Base-by-base conservation (phyloP, 1,140 invertebrate species). In the Aphis craccivora region DNA sequence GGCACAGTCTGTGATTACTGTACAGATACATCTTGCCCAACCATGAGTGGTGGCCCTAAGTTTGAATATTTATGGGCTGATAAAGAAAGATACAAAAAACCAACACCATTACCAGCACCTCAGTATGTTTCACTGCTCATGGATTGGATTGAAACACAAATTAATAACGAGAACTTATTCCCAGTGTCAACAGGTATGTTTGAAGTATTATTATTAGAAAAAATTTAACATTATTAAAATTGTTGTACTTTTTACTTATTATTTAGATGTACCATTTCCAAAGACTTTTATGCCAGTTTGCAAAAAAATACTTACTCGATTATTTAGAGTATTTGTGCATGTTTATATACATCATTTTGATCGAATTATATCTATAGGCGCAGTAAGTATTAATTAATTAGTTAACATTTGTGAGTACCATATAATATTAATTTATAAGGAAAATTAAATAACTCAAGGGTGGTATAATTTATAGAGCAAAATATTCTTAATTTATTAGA, bases 271-370 rank as follows among this genome's bases (percentile, higher is more conserved):
- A 93, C 98, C 98, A 87, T 99, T 99, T 96, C 98, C 98, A 23
- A 98, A 97, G 95, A 97, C 97, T 91, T 99, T 99, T 95, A 94
- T 96, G 81, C 95, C 96, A 25, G 95, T 97, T 7, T 98, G 98
- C 95, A 97, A 98, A 94, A 99, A 99, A 95, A 98, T 99, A 94
- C 95, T 99, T 86, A 98, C 98, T 0, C 96, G 98, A 93, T 95
- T 99, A n/a, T 99, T 98, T 95, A 96, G 98, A 94, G 98, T 99
- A 3, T 99, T 99, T 96, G 98, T 99, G 2, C 98, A 99, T 95
- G 98, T 99, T n/a, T 99, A 99, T 95, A 99, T 99, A 94, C 98
- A 99, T 95, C 98, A 99, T 95, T 99, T 99, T 96, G 98, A 99
- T 95, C 96, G 98, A 95, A 96, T 99, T 94, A 97, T 98, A 53